phyloP scores from a whole-genome alignment of 2,113 vertebrate genomes.

The Prunella fulvescens region DNA sequence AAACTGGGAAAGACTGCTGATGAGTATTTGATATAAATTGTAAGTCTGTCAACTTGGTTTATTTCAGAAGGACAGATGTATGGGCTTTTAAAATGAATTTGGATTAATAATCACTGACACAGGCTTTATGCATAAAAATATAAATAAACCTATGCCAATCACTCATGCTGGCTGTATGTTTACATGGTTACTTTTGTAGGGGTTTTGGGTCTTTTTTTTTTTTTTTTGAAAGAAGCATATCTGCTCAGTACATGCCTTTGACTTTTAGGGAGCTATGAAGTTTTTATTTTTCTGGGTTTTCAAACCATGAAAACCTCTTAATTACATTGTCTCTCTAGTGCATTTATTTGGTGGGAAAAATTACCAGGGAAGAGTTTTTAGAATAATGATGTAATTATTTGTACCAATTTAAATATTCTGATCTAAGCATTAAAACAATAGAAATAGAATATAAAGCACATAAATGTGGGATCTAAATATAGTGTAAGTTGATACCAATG shows the following conservation, averaged over 20 bases:
- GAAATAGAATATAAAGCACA: not conserved
- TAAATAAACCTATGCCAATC: not conserved
- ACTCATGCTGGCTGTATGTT: not conserved
- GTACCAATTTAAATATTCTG: not conserved
- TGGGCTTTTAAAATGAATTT: not conserved
- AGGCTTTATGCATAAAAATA: not conserved
- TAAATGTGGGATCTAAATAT: not conserved
- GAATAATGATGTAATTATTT: not conserved
- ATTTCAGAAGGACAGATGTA: not conserved
- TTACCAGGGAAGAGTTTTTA: not conserved
- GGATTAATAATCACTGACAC: not conserved
- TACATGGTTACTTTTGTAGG: not conserved
- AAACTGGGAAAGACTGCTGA: not conserved
- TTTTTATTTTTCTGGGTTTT: constrained; percentile 12
- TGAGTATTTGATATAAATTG: not conserved
- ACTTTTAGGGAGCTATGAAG: not conserved
- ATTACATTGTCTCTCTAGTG: not conserved
- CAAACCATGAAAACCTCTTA: not conserved
- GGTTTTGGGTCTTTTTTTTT: not conserved
- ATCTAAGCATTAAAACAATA: not conserved
- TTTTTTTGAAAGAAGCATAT: not conserved
- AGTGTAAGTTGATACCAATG: not conserved
- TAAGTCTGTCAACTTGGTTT: not conserved
- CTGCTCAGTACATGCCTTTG: not conserved
- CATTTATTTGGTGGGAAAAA: not conserved